Evolutionary conservation across 2,797 vertebrate genomes (phyloP), one percentile per base, ranked within the genome.

Genomic region (Myotis myotis): DNA sequence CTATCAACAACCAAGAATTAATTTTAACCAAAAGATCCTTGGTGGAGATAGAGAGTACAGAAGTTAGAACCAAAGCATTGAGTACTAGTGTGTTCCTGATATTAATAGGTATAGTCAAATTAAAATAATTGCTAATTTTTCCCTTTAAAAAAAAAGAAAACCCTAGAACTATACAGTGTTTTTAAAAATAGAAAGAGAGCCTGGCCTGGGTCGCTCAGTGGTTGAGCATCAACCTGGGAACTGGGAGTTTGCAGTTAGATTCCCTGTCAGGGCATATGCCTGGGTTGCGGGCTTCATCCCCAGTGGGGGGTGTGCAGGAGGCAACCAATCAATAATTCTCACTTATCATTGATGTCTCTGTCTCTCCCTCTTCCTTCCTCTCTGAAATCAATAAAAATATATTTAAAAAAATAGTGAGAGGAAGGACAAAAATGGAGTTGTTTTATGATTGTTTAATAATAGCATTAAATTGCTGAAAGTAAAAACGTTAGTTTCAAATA

Each of bases 381-480:
- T 60, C 60, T 62, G 28, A 62, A 62, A 30, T 62, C 28, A 62
- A 62, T 62, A 62, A 30, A 60, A 30, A 62, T 62, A 16, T 62
- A 62, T 62, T 62, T 62, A 1, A 30, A 30, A 51, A 62, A 62
- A 62, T 6, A 62, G 12, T 6, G 57, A 91, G 51, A n/a, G 74
- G 71, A n/a, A 11, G 9, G 10, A 6, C 3, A 82, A 17, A 17
- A 82, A 66, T 79, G 16, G 4, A 49, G 36, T 86, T 86, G 11
- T 8, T 81, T 95, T 70, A 74, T 25, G 15, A 57, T 72, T 93
- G 3, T 79, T 95, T 91, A 81, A 79, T 84, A 90, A 82, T 16
- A 78, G 5, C 51, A 79, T 71, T 66, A 60, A 91, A 57, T 17
- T 84, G 3, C 23, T 47, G 4, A 36, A 74, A 89, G 33, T 89